Base-by-base conservation (phyloP, 2,888 invertebrate species). In the Megalurothrips usitatus region DNA sequence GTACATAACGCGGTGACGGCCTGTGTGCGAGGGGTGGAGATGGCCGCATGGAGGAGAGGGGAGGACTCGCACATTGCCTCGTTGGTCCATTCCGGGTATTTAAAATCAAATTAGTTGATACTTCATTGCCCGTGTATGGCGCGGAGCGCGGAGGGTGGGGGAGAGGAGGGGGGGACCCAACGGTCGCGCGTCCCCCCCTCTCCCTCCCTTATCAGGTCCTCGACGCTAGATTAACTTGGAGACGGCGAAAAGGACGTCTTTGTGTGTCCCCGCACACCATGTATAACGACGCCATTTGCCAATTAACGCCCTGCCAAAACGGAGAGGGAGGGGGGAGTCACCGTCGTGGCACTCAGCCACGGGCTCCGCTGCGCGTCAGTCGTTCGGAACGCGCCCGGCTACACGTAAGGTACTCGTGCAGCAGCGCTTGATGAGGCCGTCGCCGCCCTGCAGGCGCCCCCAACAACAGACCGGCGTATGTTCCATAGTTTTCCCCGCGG, bases 101-200 rank as follows among this genome's bases (percentile, higher is more conserved):
- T 75, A 75, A 75, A 75, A 75, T 75, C 68, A 75, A 75, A 75
- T 75, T 75, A 75, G 68, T 26, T 75, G 68, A 75, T 75, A 75
- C 68, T 75, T 75, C 68, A 75, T 75, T 75, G 68, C 68, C 23
- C 68, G 68, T 75, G 68, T 75, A 75, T 26, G 19, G 58, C 58
- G 11, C 19, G 58, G 19, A 43, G 34, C 34, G 34, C 34, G 34
- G 34, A 23, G 68, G 26, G 68, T 12, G n/a, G 68, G 68, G 68
- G 10, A 23, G 68, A 8, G n/a, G 0, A n/a, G 68, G 0, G 68
- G 68, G 26, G 68, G 68, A 23, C 23, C 68, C 6, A 58, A 58
- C 68, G 63, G 68, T 23, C 11, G 68, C n/a, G 63, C 63, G 49
- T 49, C 49, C 49, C 49, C 23, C 26, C 68, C 23, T 75, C 23